These are phyloP conservation scores for Lepidocyrtinus sp. DNA, from an alignment of 2,888 invertebrate genomes.

Conservation along the genomic window DNA sequence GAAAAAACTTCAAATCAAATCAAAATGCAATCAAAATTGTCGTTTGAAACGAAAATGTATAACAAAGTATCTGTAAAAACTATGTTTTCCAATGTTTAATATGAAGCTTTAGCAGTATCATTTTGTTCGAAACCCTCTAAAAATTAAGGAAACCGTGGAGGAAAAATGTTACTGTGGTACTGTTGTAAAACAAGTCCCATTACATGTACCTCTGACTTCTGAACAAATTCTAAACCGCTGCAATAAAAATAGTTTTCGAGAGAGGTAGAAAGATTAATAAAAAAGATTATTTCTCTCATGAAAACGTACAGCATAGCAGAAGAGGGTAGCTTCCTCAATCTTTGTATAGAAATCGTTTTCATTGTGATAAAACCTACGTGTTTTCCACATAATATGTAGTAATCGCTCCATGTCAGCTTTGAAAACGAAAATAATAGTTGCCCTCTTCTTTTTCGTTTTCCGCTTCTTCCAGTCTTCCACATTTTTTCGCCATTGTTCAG, in stretches of 20 bases:
- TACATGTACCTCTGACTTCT: slow-evolving; percentile 1
- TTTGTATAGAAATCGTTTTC: background rate
- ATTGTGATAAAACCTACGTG: background rate
- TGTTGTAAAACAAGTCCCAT: background rate
- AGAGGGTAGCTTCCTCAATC: background rate
- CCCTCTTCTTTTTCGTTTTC: background rate
- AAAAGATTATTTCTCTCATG: slow-evolving; percentile 44
- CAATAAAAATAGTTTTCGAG: slow-evolving; percentile 36
- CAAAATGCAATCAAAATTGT: too few species aligned
- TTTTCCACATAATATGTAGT: slow-evolving; percentile 11
- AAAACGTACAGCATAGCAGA: slow-evolving; percentile 34
- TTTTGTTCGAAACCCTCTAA: too few species aligned
- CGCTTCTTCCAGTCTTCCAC: slow-evolving; percentile 2
- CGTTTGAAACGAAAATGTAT: too few species aligned
- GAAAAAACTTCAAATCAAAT: too few species aligned
- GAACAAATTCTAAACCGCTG: slow-evolving; percentile 48
- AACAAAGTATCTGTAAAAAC: too few species aligned
- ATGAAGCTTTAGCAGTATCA: too few species aligned
- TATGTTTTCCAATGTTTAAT: too few species aligned
- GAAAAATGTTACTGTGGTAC: background rate
- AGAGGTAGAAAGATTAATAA: slow-evolving; percentile 43
- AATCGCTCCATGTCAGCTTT: slow-evolving; percentile 7
- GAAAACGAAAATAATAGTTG: background rate
- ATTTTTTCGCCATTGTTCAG: slow-evolving; percentile 3
- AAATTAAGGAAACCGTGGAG: too few species aligned